Base-by-base conservation (phyloP, 1,140 invertebrate species). In the Hylyphantes graminicola region DNA sequence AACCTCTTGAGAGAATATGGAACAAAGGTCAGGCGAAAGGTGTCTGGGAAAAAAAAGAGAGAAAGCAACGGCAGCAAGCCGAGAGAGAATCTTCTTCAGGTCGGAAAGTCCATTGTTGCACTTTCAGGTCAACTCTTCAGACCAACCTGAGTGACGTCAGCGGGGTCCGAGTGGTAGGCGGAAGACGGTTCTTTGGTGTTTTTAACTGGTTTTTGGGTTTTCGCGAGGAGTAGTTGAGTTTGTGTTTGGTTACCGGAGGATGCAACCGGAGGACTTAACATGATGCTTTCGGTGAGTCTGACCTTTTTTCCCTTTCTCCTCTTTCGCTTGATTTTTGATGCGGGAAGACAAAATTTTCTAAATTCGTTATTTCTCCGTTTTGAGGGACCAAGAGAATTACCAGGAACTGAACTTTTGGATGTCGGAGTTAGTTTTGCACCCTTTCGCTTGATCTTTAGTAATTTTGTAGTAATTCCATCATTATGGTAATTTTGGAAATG, bases 11-110 rank as follows among this genome's bases (percentile, higher is more conserved):
- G 57, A n/a, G n/a, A 68, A 81, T 81, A 57, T 81, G 67, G 78
- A 81, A 81, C 78, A 81, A 81, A 81, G 78, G 78, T 81, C 78
- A 81, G 73, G 53, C 48, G 55, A 81, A 81, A 81, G 78, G 78
- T 81, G 78, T 81, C 78, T 81, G 78, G 78, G 78, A 81, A 81
- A 78, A 78, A 48, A 13, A n/a, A 54, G 35, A 78, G 35, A 78
- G 55, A 78, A 54, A 12, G n/a, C 19, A 19, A 65, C 57, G n/a
- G 53, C 55, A 48, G 59, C 51, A 51, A 68, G 53, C 48, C 50
- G 51, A 48, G 67, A 48, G 67, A 70, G 53, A 63, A 35, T 21
- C 70, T 68, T 70, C 57, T 53, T 64, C 51, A 48, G 15, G 15
- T 65, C 61, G 48, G 59, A 78, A 73, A 51, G 55, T 81, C 78